These are phyloP conservation scores for Drosophila robusta DNA, from an alignment of 2,888 invertebrate genomes.

Conservation along the genomic window DNA sequence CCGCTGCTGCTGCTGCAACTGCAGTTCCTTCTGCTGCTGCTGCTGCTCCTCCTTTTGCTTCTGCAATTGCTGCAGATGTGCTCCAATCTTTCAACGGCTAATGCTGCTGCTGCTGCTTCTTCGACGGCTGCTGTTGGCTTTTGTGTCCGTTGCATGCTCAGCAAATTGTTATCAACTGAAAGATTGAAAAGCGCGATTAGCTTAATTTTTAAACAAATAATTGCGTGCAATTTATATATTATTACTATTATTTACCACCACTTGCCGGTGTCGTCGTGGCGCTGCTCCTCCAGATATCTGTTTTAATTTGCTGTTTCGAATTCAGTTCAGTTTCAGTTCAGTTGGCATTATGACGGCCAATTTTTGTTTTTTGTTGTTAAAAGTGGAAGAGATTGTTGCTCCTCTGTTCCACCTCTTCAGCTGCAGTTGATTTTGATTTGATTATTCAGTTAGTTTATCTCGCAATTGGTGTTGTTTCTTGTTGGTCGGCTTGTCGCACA, in stretches of 20 bases:
- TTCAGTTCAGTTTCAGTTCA: constrained; percentile 17
- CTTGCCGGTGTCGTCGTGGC: constrained; percentile 61
- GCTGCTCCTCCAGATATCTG: constrained; percentile 37
- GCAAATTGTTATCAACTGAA: constrained; percentile 55
- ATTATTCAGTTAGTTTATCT: constrained; percentile 1
- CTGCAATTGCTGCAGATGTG: constrained; percentile 20
- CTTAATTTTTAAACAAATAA: neutral
- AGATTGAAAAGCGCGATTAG: neutral
- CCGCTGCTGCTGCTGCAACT: constrained; percentile 25
- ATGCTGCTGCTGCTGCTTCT: constrained; percentile 62
- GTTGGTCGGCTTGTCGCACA: constrained; percentile 19
- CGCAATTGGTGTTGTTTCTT: constrained; percentile 5
- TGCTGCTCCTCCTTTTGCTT: constrained; percentile 11
- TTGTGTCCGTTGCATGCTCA: constrained; percentile 64
- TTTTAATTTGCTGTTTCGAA: constrained; percentile 11
- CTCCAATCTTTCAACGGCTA: constrained; percentile 23
- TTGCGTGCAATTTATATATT: neutral
- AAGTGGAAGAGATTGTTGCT: constrained; percentile 9
- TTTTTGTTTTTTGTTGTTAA: neutral
- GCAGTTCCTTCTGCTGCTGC: constrained; percentile 24
- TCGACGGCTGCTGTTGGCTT: constrained; percentile 48
- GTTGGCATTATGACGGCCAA: constrained; percentile 36
- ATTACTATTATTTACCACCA: constrained; percentile 46
- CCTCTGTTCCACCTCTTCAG: constrained; percentile 3
- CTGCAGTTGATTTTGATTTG: constrained; percentile 1